phyloP scores from a whole-genome alignment of 1,140 invertebrate genomes.

The Rhyzopertha dominica region DNA sequence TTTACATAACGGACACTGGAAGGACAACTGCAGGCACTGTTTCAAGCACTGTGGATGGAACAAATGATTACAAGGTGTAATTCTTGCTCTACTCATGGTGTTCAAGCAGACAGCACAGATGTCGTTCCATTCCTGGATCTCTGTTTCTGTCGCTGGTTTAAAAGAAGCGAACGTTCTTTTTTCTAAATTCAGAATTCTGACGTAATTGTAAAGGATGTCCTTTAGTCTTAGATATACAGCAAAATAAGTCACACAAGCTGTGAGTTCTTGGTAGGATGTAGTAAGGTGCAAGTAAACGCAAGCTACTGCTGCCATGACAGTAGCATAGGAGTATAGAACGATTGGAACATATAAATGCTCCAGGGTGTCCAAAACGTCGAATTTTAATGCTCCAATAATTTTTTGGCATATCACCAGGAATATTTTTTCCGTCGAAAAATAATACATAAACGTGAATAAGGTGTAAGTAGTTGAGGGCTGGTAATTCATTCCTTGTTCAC shows the following conservation, averaged over 20 bases:
- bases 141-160: conserved; percentile 57
- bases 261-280: conserved; percentile 41
- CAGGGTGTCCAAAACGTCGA: conserved; percentile 59
- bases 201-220: conserved; percentile 54
- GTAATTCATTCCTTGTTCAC: conserved; percentile 70
- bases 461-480: conserved; percentile 59
- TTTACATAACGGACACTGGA: conserved; percentile 68
- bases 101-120: conserved; percentile 70
- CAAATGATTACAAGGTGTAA: conserved; percentile 69
- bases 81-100: conserved; percentile 59
- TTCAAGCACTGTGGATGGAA: conserved; percentile 71
- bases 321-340: conserved; percentile 50
- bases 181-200: conserved; percentile 53
- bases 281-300: conserved; percentile 37
- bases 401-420: conserved; percentile 56
- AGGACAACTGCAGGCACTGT: conserved; percentile 59
- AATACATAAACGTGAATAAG: conserved; percentile 58
- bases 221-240: conserved; percentile 61
- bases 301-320: conserved; percentile 51
- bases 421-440: conserved; percentile 53
- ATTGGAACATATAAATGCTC: conserved; percentile 61
- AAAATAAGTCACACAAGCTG: conserved; percentile 56
- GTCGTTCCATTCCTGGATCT: conserved; percentile 62
- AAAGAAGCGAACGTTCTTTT: conserved; percentile 56
- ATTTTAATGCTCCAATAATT: conserved; percentile 50